Evolutionary conservation across 2,113 vertebrate species (phyloP), one percentile per base, ranked within the genome.

Genomic region (Fulica atra): DNA sequence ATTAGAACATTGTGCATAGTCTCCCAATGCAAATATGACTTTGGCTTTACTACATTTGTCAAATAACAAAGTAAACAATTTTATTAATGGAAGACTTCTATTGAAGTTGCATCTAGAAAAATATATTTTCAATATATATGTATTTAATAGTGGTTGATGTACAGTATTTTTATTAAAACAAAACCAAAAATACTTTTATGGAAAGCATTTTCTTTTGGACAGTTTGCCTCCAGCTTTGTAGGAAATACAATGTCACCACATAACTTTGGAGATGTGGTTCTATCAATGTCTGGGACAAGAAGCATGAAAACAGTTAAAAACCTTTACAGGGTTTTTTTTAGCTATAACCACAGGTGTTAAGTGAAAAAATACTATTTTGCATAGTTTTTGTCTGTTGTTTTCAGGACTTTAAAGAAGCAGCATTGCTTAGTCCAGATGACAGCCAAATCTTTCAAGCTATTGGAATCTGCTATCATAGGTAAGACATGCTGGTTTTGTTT

Each of bases 401-500:
- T 89, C 96, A 99, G 98, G 98, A 98, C 88, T 98, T 98, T 91
- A 97, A 96, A 95, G 93, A 94, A 91, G 98, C 98, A 80, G 74
- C 84, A 0, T 17, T 90, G 56, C 91, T 91, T 65, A 97, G 80
- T 74, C 96, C 97, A 74, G 96, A 70, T 44, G 88, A 97, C 1
- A 84, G 89, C 66, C 87, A 36, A 82, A 96, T 98, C 25, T 96
- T 87, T 86, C 97, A 98, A 38, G 95, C 96, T 15, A 63, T 98
- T 11, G 98, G 98, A 83, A 88, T 98, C 44, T 98, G 98, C 81
- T 96, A 93, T 85, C 95, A 98, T 92, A 98, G 98, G 98, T 99
- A 96, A 50, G 92, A 57, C 53, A 53, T 1, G 11, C 31, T 46
- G 14, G 6, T 25, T 81, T 13, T n/a, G 24, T 60, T 42, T 76